A percentile compares a stretch with the other conserved stretches of the same genome.
These are phyloP conservation scores for Tetraodon nigroviridis DNA, from an alignment of 2,113 vertebrate genomes.

Conservation along the genomic window DNA sequence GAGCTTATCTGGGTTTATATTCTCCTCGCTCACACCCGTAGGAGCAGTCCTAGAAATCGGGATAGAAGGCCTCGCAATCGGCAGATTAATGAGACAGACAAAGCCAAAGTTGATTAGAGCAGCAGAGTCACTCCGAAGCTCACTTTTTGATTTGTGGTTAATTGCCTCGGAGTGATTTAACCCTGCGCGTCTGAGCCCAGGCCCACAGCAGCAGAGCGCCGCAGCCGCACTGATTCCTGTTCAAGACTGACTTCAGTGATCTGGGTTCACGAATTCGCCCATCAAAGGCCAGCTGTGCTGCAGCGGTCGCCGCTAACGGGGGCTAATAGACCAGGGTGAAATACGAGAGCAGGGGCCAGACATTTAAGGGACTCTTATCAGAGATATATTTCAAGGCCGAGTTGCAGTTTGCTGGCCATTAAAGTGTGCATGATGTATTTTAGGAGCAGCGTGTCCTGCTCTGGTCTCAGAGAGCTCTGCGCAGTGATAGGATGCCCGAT, in stretches of 20 bases:
- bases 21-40: constrained; percentile 43
- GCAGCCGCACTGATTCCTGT: constrained; percentile 5
- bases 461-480: constrained; percentile 67
- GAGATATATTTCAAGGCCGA: constrained; percentile 69
- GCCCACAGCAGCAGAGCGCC: constrained; percentile 3
- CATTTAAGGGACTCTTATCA: constrained; percentile 68
- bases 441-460: constrained; percentile 71
- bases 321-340: constrained; percentile 69
- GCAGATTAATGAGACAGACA: constrained; percentile 65
- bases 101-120: constrained; percentile 56
- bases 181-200: constrained; percentile 21
- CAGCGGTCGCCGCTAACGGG: constrained; percentile 59
- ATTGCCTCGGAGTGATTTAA: constrained; percentile 50
- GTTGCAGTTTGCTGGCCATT: constrained; percentile 60
- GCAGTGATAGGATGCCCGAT: constrained; percentile 72
- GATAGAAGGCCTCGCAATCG: constrained; percentile 25
- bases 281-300: constrained; percentile 45
- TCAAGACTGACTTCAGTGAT: constrained; percentile 24
- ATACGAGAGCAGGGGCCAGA: constrained; percentile 52
- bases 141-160: constrained; percentile 43
- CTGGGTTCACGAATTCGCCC: constrained; percentile 25
- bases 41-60: constrained; percentile 36
- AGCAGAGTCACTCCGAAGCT: constrained; percentile 35
- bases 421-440: constrained; percentile 69
- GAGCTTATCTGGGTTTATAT: constrained; percentile 47